Percentiles rank a stretch among this genome's conserved stretches.
phyloP scores from a whole-genome alignment of 2,888 invertebrate genomes.

The Dromius quadrimaculatus region DNA sequence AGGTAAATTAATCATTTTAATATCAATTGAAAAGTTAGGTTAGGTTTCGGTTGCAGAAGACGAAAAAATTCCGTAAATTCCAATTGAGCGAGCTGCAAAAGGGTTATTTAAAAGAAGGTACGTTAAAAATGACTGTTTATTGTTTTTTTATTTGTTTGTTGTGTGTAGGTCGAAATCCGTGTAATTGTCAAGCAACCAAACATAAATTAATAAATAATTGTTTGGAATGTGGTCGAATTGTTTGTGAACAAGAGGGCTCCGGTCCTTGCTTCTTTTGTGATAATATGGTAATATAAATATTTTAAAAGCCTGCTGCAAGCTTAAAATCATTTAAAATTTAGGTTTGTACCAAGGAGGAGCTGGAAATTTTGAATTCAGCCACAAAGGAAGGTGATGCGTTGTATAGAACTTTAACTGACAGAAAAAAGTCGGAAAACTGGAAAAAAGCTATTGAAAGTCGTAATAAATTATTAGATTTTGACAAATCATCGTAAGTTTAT shows the following conservation, averaged over 20 bases:
- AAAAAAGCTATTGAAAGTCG: constrained; percentile 82
- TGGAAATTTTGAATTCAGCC: constrained; percentile 74
- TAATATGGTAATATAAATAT: constrained; percentile 74
- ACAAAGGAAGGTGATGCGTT: constrained; percentile 78
- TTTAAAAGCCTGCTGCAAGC: background rate
- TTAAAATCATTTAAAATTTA: constrained; percentile 57
- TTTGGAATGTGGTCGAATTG: constrained; percentile 90
- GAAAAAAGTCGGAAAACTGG: constrained; percentile 71
- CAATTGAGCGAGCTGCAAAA: constrained; percentile 52
- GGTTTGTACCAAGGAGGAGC: constrained; percentile 81
- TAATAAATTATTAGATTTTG: constrained; percentile 86
- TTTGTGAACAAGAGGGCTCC: constrained; percentile 96
- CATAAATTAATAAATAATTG: constrained; percentile 96
- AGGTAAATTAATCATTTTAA: constrained; percentile 8
- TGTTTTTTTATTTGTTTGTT: constrained; percentile 41
- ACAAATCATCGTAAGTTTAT: constrained; percentile 76
- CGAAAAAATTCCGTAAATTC: constrained; percentile 55
- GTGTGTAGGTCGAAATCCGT: constrained; percentile 81
- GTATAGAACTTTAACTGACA: constrained; percentile 74
- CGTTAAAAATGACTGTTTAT: background rate
- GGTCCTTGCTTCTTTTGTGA: constrained; percentile 97
- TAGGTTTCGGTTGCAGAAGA: constrained; percentile 61
- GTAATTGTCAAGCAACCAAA: constrained; percentile 92
- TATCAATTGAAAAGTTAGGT: background rate
- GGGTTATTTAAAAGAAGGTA: constrained; percentile 43